Percentiles rank a stretch among this genome's conserved stretches.
phyloP scores from a whole-genome alignment of 2,113 vertebrate species.

The Salvelinus fontinalis region DNA sequence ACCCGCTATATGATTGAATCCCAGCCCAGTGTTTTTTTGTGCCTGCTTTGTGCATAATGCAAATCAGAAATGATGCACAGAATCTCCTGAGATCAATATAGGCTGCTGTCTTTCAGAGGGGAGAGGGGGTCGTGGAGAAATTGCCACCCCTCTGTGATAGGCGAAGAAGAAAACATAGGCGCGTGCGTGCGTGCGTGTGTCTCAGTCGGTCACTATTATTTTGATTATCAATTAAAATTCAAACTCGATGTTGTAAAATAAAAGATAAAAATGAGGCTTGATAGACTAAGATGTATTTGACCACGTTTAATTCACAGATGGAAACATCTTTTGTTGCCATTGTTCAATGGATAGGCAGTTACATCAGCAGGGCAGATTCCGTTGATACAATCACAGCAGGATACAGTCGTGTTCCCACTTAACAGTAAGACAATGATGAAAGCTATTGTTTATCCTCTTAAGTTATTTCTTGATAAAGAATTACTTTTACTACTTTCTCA shows the following conservation, averaged over 20 bases:
- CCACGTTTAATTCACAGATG: neutral
- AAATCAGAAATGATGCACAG: constrained; percentile 39
- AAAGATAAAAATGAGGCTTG: neutral
- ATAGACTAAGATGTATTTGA: neutral
- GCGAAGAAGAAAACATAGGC: neutral
- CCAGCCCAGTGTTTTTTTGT: neutral
- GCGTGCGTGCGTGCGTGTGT: too few relatives aligned
- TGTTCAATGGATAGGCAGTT: neutral
- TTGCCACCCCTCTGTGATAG: neutral
- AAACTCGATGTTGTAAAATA: neutral
- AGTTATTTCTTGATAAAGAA: too few relatives aligned
- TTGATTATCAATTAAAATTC: neutral
- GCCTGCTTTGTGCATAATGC: constrained; percentile 12
- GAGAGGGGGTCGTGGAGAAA: constrained; percentile 5
- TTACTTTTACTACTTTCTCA: too few relatives aligned
- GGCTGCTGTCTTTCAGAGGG: neutral
- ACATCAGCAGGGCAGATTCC: neutral
- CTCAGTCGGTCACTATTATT: neutral
- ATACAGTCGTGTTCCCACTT: neutral
- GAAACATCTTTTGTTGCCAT: neutral
- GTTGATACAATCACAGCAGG: neutral
- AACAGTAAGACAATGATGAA: neutral
- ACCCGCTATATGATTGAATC: too few relatives aligned
- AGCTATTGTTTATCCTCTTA: too few relatives aligned
- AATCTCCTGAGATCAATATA: constrained; percentile 25